Conservation (phyloP, 1,140 invertebrate species). For the Penaeus vannamei region DNA sequence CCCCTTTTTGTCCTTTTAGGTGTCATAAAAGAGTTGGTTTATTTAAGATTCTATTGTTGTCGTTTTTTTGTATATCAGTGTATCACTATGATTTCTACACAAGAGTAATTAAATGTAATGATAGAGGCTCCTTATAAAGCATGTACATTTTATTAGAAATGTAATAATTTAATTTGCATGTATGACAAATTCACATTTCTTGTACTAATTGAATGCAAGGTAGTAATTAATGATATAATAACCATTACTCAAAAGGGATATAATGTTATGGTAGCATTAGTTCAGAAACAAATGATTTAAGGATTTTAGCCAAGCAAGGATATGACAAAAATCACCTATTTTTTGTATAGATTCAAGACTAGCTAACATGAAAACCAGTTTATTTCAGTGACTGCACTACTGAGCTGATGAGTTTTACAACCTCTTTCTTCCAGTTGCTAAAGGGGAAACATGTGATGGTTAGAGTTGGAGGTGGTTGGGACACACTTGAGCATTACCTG, state of each 20-base stretch:
- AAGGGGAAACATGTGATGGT: conserved; percentile 94
- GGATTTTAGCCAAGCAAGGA: too few species aligned
- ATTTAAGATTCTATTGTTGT: not conserved
- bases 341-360: not conserved
- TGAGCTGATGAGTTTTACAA: not conserved
- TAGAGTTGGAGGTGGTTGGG: conserved; percentile 91
- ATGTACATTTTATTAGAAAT: too few species aligned
- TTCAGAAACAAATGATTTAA: too few species aligned
- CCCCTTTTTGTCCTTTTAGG: conserved; percentile 6
- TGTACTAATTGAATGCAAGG: too few species aligned
- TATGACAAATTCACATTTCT: too few species aligned
- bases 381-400: not conserved
- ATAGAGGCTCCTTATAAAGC: too few species aligned
- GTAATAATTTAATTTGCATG: too few species aligned
- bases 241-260: too few species aligned
- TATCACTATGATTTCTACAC: conserved; percentile 17
- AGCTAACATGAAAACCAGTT: not conserved
- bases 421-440: conserved; percentile 78
- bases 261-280: too few species aligned
- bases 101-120: not conserved
- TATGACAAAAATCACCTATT: too few species aligned
- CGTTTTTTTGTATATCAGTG: not conserved
- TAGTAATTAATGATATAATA: too few species aligned
- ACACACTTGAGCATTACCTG: conserved; percentile 92
- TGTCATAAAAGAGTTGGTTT: not conserved